Evolutionary conservation across 2,888 invertebrate genomes (phyloP), one percentile per base, ranked within the genome.

Genomic region (Macrosoma leucophasiata): DNA sequence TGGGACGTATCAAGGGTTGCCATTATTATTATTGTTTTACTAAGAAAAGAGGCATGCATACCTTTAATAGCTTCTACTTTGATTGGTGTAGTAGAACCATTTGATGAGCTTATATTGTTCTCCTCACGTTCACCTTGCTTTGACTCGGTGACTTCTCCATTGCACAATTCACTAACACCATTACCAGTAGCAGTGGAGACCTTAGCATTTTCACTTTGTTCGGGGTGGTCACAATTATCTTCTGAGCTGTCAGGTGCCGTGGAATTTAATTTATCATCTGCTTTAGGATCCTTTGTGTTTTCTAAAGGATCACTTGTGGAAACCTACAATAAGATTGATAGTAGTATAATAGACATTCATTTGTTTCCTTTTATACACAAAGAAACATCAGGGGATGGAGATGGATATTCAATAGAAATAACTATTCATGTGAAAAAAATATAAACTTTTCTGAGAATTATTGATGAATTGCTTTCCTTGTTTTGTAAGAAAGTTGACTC

Each of bases 61-160:
- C 81, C 75, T 71, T 76, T 75, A 23, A 57, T 62, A 52, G 78
- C 79, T 33, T 76, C 81, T 14, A 49, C 43, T 33, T 79, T 76
- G 0, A 44, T 42, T 6, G 69, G 68, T 21, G 71, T 72, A n/a
- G 72, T 60, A 28, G 84, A 84, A 2, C 87, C 88, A 64, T 87
- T 87, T 1, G 85, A 82, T 1, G 84, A 85, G 9, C 78, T 75
- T 25, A 82, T 84, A 39, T 85, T 82, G 40, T 62, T 72, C 21
- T 77, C 79, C 48, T 73, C 81, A 5, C 65, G 65, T 30, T 62
- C 77, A 39, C 50, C 54, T 43, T 72, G 70, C 43, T 79, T 81
- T 0, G 84, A 84, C 28, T 74, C 79, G 4, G 78, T 69, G 20
- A 84, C 82, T 35, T 85, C 84, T 27, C 84, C 82, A 41, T 84